phyloP scores from a whole-genome alignment of 2,113 vertebrate genomes.

The Stegastes partitus region DNA sequence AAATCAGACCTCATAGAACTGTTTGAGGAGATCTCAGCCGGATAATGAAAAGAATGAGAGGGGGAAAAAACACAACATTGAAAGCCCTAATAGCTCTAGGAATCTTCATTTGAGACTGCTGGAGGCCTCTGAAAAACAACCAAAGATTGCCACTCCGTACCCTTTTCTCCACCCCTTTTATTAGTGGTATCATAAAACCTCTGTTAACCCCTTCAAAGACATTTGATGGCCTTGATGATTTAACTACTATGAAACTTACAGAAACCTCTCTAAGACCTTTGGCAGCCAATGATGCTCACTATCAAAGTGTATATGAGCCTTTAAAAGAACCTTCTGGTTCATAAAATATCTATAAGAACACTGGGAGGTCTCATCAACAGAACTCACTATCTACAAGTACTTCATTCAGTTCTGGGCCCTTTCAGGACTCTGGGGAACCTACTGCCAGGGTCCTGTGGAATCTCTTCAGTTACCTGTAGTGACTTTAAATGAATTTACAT shows the following conservation, averaged over 20 bases:
- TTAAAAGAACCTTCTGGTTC: too few species aligned
- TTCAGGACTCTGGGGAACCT: too few species aligned
- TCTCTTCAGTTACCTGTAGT: too few species aligned
- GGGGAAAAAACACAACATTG: background rate
- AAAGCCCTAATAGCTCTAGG: background rate
- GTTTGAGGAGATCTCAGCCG: constrained; percentile 23
- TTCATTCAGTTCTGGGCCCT: background rate
- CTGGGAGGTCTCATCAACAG: background rate
- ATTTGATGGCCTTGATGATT: background rate
- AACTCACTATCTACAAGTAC: background rate
- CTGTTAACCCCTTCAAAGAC: background rate
- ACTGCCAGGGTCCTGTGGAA: too few species aligned
- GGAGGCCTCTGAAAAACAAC: constrained; percentile 1
- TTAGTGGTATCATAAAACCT: constrained; percentile 2
- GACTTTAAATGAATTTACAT: too few species aligned
- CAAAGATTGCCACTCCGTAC: background rate
- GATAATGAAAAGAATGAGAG: constrained; percentile 9
- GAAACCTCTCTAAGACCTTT: background rate
- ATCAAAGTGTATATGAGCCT: background rate
- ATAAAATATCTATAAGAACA: background rate
- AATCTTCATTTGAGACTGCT: background rate
- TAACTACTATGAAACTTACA: background rate
- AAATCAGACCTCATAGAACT: constrained; percentile 18
- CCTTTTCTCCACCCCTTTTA: background rate
- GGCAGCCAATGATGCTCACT: background rate